These are phyloP conservation scores for Elegia similella DNA, from an alignment of 2,888 invertebrate genomes.

Conservation along the genomic window DNA sequence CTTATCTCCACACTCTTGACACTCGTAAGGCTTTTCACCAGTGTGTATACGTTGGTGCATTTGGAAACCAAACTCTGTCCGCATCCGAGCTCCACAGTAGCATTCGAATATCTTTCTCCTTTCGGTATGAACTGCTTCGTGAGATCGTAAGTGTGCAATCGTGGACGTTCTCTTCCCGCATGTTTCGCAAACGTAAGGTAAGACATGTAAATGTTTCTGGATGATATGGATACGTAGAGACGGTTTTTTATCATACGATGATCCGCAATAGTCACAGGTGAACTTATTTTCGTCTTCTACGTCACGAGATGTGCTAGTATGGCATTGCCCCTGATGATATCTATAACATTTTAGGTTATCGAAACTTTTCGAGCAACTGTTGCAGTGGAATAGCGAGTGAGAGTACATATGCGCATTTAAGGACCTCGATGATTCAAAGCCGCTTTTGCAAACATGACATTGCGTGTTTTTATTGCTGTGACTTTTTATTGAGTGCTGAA, in stretches of 20 bases:
- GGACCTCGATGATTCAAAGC: conserved; percentile 49
- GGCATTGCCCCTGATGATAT: conserved; percentile 51
- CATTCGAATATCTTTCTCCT: conserved; percentile 52
- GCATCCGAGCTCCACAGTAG: conserved; percentile 57
- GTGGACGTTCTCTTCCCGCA: conserved; percentile 68
- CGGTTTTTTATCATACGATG: conserved; percentile 56
- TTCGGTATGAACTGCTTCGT: conserved; percentile 49
- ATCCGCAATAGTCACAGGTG: conserved; percentile 59
- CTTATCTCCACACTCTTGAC: conserved; percentile 55
- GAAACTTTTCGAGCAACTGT: conserved; percentile 47
- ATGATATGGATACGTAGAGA: conserved; percentile 62
- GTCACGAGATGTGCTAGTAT: conserved; percentile 11
- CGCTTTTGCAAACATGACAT: conserved; percentile 52
- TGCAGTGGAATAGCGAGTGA: conserved; percentile 57
- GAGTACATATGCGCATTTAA: conserved; percentile 53
- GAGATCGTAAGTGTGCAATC: conserved; percentile 52
- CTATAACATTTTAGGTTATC: conserved; percentile 60
- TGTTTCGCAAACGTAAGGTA: conserved; percentile 54
- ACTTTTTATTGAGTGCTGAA: conserved; percentile 34
- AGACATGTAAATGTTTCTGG: conserved; percentile 62
- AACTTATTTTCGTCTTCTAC: conserved; percentile 30
- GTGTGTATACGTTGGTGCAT: conserved; percentile 63
- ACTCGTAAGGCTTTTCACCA: conserved; percentile 61
- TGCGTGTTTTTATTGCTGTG: conserved; percentile 36
- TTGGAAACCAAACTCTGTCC: conserved; percentile 52